Evolutionary conservation across 2,888 invertebrate species (phyloP).

Genomic region (Callosobruchus maculatus): DNA sequence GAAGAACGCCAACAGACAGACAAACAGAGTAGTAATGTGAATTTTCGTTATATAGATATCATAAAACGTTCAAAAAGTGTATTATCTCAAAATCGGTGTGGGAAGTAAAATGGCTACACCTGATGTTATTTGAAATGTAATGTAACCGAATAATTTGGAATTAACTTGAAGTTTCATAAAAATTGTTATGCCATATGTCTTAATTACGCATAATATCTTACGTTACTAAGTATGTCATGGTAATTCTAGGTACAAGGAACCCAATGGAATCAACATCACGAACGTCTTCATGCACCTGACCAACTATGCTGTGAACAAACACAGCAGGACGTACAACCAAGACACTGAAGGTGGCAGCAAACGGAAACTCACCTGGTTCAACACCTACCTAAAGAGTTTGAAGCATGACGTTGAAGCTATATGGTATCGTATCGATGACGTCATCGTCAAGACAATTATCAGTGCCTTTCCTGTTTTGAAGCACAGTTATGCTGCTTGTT

Average conservation of each 20-base stretch:
- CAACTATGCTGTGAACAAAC: constrained; percentile 91
- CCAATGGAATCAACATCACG: constrained; percentile 73
- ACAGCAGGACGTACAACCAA: constrained; percentile 78
- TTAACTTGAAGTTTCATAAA: no score
- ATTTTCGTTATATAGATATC: no score
- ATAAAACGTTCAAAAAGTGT: no score
- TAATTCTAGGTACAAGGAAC: constrained; percentile 77
- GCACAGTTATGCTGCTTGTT: constrained; percentile 83
- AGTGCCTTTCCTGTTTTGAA: constrained; percentile 84
- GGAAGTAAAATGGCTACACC: no score
- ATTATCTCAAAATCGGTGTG: no score
- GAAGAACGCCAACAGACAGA: no score
- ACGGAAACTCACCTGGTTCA: constrained; percentile 63
- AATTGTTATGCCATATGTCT: no score
- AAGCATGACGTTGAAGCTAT: constrained; percentile 72
- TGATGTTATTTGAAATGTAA: no score
- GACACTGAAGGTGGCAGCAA: constrained; percentile 88
- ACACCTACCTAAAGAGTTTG: constrained; percentile 66
- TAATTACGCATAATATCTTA: no score
- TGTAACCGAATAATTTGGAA: no score
- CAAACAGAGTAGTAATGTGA: no score
- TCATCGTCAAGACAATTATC: constrained; percentile 86
- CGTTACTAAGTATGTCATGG: no score
- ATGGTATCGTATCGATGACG: constrained; percentile 84
- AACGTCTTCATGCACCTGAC: constrained; percentile 94